A percentile compares a stretch with the other conserved stretches of the same genome.
Evolutionary conservation across 1,140 invertebrate genomes (phyloP).

Genomic region (Drosophila punjabiensis): DNA sequence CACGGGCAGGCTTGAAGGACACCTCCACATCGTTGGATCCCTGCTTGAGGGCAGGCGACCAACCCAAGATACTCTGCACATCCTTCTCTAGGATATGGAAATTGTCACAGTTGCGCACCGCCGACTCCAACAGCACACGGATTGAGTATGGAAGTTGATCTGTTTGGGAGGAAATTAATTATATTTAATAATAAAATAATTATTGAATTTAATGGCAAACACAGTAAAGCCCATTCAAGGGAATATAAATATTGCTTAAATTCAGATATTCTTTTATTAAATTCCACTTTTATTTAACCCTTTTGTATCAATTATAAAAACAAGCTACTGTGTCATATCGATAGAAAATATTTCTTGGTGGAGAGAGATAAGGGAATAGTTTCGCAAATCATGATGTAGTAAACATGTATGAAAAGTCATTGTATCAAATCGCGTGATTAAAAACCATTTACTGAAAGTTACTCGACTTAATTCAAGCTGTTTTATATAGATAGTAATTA

Average conservation of each 20-base stretch:
- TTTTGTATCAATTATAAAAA: neutral
- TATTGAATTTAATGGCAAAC: neutral
- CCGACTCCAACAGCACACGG: slow-evolving; percentile 96
- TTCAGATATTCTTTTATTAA: neutral
- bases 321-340: slow-evolving; percentile 5
- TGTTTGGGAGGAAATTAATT: neutral
- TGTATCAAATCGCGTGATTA: slow-evolving; percentile 9
- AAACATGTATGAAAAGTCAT: neutral
- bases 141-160: slow-evolving; percentile 95
- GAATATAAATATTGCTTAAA: neutral
- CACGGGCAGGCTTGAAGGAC: slow-evolving; percentile 97
- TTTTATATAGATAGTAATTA: neutral
- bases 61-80: slow-evolving; percentile 96
- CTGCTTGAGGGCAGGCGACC: slow-evolving; percentile 91
- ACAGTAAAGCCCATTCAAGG: neutral
- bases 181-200: neutral
- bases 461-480: neutral
- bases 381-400: slow-evolving; percentile 4
- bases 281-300: neutral
- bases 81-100: slow-evolving; percentile 95
- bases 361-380: neutral
- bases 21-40: slow-evolving; percentile 93
- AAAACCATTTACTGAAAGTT: neutral
- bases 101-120: slow-evolving; percentile 97
- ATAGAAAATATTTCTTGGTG: neutral